Percentiles rank a stretch among this genome's conserved stretches.
Conservation (phyloP, 2,888 invertebrate species). For the Odontocolon sp. region DNA sequence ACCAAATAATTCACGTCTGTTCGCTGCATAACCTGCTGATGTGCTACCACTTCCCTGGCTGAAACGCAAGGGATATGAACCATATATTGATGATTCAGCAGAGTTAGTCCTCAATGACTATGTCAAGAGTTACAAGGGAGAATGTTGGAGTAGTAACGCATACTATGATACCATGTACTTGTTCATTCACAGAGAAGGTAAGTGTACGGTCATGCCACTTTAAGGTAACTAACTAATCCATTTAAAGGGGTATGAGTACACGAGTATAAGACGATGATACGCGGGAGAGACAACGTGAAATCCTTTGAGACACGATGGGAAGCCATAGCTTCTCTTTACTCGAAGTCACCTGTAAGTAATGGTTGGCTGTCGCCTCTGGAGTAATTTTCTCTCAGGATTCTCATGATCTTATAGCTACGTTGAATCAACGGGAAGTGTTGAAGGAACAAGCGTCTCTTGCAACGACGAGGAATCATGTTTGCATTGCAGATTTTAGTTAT, state of each 20-base stretch:
- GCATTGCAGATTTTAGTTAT: constrained; percentile 39
- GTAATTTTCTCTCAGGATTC: background rate
- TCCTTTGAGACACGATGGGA: background rate
- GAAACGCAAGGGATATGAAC: background rate
- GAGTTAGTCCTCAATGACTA: background rate
- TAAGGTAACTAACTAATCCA: background rate
- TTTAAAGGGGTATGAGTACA: background rate
- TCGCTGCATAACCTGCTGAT: background rate
- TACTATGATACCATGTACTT: no score
- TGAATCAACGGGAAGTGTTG: background rate
- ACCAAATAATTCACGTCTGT: constrained; percentile 33
- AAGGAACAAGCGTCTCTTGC: background rate
- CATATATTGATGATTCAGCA: background rate
- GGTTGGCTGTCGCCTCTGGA: background rate
- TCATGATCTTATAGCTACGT: no score
- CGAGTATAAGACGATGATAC: background rate
- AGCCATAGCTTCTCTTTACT: background rate
- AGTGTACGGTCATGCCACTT: background rate
- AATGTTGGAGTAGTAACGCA: no score
- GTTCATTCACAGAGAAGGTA: background rate
- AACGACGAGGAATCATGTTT: constrained; percentile 29
- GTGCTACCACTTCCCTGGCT: background rate
- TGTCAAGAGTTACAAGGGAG: background rate
- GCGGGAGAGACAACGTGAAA: background rate
- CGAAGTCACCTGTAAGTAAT: no score